Percentiles rank a stretch among this genome's conserved stretches.
These are phyloP conservation scores for Xenopus tropicalis DNA, from an alignment of 2,113 vertebrate genomes.

Conservation along the genomic window UCB_Xtro_10.0 CM004447.2:72217501-72218000, in stretches of 20 bases:
- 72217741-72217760: not conserved
- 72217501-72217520: no score
- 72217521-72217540: no score
- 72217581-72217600: no score
- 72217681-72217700: no score
- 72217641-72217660: no score
- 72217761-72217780: conserved; percentile 6
- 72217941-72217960: conserved; percentile 38
- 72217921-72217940: conserved; percentile 6
- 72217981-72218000: not conserved
- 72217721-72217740: not conserved
- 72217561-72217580: no score
- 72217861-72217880: conserved; percentile 13
- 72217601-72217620: no score
- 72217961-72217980: conserved; percentile 1
- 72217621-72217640: no score
- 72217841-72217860: conserved; percentile 19
- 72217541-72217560: no score
- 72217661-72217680: no score
- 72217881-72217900: conserved; percentile 16
- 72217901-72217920: conserved; percentile 6
- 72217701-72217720: not conserved
- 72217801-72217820: conserved; percentile 9
- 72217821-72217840: conserved; percentile 15
- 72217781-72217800: conserved; percentile 3